Evolutionary conservation across 2,888 invertebrate species (phyloP).

Genomic region (Athalia rosae): DNA sequence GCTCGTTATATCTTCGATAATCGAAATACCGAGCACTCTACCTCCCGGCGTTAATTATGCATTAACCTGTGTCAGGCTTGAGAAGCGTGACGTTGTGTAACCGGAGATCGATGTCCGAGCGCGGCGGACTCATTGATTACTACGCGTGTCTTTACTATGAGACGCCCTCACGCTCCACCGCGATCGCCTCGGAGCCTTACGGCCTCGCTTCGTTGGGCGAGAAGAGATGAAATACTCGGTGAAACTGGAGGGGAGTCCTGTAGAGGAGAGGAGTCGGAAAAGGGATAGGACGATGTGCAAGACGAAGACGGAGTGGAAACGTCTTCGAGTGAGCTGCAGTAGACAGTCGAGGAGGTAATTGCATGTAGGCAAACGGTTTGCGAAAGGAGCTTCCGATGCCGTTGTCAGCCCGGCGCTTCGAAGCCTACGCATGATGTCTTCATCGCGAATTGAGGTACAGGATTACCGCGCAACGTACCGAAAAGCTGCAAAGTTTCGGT

Average conservation of each 20-base stretch:
- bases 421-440: conserved; percentile 21
- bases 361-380: conserved; percentile 30
- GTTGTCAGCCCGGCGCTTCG: conserved; percentile 25
- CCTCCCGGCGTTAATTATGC: conserved; percentile 42
- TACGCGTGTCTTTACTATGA: conserved; percentile 38
- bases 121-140: conserved; percentile 38
- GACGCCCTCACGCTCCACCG: conserved; percentile 19
- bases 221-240: conserved; percentile 9
- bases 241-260: conserved; percentile 4
- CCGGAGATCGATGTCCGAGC: conserved; percentile 40
- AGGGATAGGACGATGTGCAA: neutral
- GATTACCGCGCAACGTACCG: neutral
- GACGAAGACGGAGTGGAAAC: conserved; percentile 25
- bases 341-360: conserved; percentile 35
- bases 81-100: conserved; percentile 39
- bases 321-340: conserved; percentile 13
- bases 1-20: conserved; percentile 21
- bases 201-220: conserved; percentile 6
- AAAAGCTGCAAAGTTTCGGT: neutral
- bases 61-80: conserved; percentile 40
- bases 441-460: neutral
- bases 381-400: conserved; percentile 35
- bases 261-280: neutral
- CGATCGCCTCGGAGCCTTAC: neutral
- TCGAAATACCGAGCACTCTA: conserved; percentile 36